Percentiles rank a stretch among this genome's conserved stretches.
Evolutionary conservation across 2,113 vertebrate genomes (phyloP).

Genomic region (Serilophus lunatus): DNA sequence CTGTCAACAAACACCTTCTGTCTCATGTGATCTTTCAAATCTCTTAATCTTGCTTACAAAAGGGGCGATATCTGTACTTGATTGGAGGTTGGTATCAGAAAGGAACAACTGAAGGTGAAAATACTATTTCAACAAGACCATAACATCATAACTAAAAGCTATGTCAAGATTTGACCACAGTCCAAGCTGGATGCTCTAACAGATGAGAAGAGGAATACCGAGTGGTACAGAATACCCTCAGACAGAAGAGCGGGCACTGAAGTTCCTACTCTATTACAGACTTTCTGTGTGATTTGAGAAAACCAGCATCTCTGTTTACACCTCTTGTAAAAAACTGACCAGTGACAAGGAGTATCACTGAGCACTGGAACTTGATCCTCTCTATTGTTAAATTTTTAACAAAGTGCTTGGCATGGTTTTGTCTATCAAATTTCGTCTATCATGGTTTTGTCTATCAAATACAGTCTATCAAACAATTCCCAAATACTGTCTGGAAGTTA

Average conservation of each 20-base stretch:
- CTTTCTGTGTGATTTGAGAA: neutral
- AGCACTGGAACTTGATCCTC: neutral
- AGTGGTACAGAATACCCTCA: neutral
- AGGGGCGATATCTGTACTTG: neutral
- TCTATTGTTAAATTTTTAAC: neutral
- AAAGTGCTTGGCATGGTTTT: neutral
- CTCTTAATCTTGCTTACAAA: accelerated
- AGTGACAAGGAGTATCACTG: neutral
- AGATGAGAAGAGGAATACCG: neutral
- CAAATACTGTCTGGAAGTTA: neutral
- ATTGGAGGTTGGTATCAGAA: neutral
- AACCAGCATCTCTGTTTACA: neutral
- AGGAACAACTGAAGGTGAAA: neutral
- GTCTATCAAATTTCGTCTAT: neutral
- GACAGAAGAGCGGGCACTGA: accelerated
- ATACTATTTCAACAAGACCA: neutral
- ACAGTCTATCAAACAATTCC: neutral
- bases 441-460: neutral
- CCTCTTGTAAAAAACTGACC: neutral
- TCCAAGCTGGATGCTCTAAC: neutral
- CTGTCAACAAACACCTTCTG: neutral
- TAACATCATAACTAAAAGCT: neutral
- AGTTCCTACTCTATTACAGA: neutral
- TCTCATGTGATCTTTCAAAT: neutral
- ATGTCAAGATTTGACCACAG: neutral